A percentile compares a stretch with the other conserved stretches of the same genome.
Evolutionary conservation across 2,797 vertebrate species (phyloP).

Genomic region (Sebastes aleutianus): DNA sequence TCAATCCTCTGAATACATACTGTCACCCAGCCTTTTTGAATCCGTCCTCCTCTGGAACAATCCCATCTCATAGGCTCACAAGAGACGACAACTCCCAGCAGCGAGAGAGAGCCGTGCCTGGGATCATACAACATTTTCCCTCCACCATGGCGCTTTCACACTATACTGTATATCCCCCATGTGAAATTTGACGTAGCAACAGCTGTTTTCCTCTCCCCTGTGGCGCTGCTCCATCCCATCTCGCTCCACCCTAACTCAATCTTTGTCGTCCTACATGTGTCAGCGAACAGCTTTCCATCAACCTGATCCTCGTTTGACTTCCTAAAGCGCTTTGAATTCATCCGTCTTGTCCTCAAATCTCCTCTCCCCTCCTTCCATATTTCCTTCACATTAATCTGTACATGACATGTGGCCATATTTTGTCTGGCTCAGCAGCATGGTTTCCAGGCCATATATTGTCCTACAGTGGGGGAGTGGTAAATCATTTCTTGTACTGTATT

Average conservation of each 20-base stretch:
- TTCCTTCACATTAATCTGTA: constrained; percentile 18
- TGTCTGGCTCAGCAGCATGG: constrained; percentile 2
- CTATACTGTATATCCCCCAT: constrained; percentile 33
- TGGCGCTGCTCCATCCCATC: constrained; percentile 42
- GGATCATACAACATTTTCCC: constrained; percentile 30
- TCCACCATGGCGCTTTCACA: constrained; percentile 36
- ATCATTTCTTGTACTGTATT: constrained; percentile 3
- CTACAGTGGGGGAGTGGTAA: not conserved
- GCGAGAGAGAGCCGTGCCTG: constrained; percentile 10
- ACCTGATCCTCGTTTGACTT: constrained; percentile 20
- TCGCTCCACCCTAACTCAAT: constrained; percentile 45
- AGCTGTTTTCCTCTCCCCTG: constrained; percentile 66
- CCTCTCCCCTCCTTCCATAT: not conserved
- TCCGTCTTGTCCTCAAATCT: constrained; percentile 6
- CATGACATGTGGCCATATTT: constrained; percentile 26
- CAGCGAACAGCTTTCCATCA: constrained; percentile 44
- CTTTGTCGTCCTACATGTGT: constrained; percentile 46
- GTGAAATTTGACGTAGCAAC: constrained; percentile 46
- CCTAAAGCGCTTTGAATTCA: constrained; percentile 31
- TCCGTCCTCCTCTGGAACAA: constrained; percentile 7
- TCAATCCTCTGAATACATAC: constrained; percentile 23
- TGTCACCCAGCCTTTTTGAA: constrained; percentile 22
- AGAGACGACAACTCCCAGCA: not conserved
- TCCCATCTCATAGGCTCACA: not conserved
- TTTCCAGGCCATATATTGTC: constrained; percentile 2